Base-by-base conservation (phyloP, 2,888 invertebrate species). In the Microplitis deprimator region DNA sequence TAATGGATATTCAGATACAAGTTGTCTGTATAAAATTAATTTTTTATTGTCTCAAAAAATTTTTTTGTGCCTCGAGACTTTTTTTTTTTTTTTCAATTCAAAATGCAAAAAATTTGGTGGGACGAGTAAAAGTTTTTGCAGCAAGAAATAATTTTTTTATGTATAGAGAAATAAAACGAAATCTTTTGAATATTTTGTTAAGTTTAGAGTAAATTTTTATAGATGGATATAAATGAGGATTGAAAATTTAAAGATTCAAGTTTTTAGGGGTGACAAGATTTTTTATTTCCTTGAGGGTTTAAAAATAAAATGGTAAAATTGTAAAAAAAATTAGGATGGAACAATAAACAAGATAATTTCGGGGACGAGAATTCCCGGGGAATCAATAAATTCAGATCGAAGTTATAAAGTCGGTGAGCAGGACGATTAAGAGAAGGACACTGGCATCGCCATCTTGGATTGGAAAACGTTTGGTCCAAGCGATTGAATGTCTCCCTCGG, bases 401-500 rank as follows among this genome's bases (percentile, higher is more conserved):
- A 68, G 71, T 64, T 39, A 41, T 69, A 16, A 38, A 29, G 68
- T 69, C 10, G 68, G 60, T 69, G 77, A 60, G 60, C 60, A 13
- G 75, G 60, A 20, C 84, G 85, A 85, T 86, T 85, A 85, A 86
- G 81, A 81, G 83, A 82, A 83, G 77, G 75, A 79, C 78, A 50
- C 67, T 73, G 77, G 73, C 70, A 80, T 79, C 81, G 82, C 83
- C 84, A 84, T 82, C 84, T 86, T 85, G 85, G 82, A 81, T 82
- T 79, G 77, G 77, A 73, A 50, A 74, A 62, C 77, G 84, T 86
- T 85, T 84, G 86, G 83, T 85, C 87, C 85, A 87, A 86, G 73
- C 87, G 87, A 87, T 87, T 88, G 87, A 89, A 89, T 89, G 89
- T 89, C 88, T 89, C 89, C 89, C 89, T 84, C 85, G 89, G 87